Percentiles rank a stretch among this genome's conserved stretches.
Conservation (phyloP, 2,797 vertebrate genomes). For the Momotus momota region DNA sequence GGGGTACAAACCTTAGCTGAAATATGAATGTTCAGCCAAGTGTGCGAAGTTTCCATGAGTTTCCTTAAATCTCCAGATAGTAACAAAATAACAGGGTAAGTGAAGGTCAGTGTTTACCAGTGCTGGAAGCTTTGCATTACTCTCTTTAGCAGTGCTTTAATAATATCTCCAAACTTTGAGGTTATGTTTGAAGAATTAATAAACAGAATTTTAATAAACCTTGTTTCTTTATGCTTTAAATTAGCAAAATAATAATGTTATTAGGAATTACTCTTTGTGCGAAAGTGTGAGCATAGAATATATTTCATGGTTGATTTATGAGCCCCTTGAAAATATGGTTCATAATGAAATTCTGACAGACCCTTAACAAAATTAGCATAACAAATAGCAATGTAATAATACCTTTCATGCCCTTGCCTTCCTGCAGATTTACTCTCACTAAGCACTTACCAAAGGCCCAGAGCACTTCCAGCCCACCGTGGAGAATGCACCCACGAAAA, state of each 20-base stretch:
- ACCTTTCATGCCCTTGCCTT: conserved; percentile 50
- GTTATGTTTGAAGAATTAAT: background rate
- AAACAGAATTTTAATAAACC: background rate
- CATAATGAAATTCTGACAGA: conserved; percentile 53
- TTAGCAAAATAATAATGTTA: background rate
- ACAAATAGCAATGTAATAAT: conserved; percentile 58
- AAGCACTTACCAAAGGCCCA: conserved; percentile 15
- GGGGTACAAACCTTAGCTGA: background rate
- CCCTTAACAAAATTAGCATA: conserved; percentile 62
- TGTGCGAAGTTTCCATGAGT: background rate
- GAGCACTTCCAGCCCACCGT: background rate
- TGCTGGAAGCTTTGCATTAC: background rate
- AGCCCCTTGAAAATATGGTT: conserved; percentile 59
- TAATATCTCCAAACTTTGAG: background rate
- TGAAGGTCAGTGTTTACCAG: background rate
- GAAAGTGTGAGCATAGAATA: conserved; percentile 23
- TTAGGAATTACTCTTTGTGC: background rate
- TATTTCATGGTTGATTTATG: conserved; percentile 63
- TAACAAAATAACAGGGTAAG: background rate
- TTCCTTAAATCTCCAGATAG: background rate
- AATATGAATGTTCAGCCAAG: background rate
- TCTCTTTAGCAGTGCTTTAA: background rate
- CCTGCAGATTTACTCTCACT: conserved; percentile 33
- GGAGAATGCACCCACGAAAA: background rate
- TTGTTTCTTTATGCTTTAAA: background rate